These are phyloP conservation scores for Ochlodes sylvanus DNA, from an alignment of 2,888 invertebrate genomes.

Conservation along the genomic window DNA sequence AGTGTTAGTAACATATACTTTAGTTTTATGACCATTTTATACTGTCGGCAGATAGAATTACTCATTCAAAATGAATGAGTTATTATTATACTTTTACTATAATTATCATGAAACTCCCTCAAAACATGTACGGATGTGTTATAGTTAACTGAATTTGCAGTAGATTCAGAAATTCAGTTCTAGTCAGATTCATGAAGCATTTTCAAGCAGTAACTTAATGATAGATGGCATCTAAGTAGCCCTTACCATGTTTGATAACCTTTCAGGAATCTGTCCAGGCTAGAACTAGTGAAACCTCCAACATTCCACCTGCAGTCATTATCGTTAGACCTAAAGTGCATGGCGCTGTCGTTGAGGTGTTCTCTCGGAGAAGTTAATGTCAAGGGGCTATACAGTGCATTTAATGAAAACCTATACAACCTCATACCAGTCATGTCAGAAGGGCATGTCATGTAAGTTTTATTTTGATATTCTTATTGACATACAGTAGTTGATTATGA, in stretches of 20 bases:
- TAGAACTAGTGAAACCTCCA: slow-evolving; percentile 71
- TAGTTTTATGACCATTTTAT: neutral
- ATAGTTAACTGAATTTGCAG: too few species aligned
- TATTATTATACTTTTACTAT: too few species aligned
- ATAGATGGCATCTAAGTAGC: too few species aligned
- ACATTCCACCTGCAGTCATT: slow-evolving; percentile 75
- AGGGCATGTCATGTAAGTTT: slow-evolving; percentile 78
- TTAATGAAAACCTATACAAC: slow-evolving; percentile 79
- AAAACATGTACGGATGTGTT: too few species aligned
- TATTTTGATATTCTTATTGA: neutral
- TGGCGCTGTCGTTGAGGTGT: slow-evolving; percentile 67
- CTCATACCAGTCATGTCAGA: slow-evolving; percentile 78
- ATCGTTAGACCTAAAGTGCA: slow-evolving; percentile 73
- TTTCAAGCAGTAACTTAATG: too few species aligned
- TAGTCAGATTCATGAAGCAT: too few species aligned
- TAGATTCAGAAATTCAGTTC: too few species aligned
- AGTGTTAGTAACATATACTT: too few species aligned
- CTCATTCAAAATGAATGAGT: neutral
- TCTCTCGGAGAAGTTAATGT: slow-evolving; percentile 77
- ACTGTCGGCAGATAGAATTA: too few species aligned
- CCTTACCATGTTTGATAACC: neutral
- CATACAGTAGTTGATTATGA: too few species aligned
- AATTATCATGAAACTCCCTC: too few species aligned
- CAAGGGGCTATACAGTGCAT: slow-evolving; percentile 76
- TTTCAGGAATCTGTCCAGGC: slow-evolving; percentile 71